phyloP scores from a whole-genome alignment of 2,888 invertebrate genomes.

The Zonitis immaculata region DNA sequence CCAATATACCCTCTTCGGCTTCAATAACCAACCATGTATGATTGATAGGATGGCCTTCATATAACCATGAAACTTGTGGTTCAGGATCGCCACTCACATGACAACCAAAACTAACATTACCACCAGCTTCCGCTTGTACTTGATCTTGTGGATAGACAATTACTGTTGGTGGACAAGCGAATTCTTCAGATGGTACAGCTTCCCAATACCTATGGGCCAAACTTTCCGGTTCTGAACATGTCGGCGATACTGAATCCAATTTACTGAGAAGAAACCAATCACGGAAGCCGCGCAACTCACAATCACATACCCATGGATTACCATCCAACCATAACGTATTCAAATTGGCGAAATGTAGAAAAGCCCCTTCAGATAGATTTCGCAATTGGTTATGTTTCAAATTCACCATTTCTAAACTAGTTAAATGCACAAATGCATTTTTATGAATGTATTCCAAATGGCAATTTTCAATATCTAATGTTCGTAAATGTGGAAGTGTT shows the following conservation, averaged over 20 bases:
- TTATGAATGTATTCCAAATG: slow-evolving; percentile 69
- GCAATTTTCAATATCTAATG: slow-evolving; percentile 76
- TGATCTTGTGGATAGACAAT: slow-evolving; percentile 34
- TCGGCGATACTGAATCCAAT: slow-evolving; percentile 64
- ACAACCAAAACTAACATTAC: slow-evolving; percentile 77
- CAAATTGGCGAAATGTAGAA: slow-evolving; percentile 68
- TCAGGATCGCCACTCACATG: slow-evolving; percentile 78
- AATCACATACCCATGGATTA: slow-evolving; percentile 90
- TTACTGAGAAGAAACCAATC: slow-evolving; percentile 79
- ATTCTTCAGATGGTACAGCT: slow-evolving; percentile 66
- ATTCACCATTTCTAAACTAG: slow-evolving; percentile 69
- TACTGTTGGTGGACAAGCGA: slow-evolving; percentile 78
- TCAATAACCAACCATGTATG: slow-evolving; percentile 50
- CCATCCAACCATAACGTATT: slow-evolving; percentile 77
- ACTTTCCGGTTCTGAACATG: slow-evolving; percentile 67
- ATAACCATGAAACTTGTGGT: slow-evolving; percentile 77
- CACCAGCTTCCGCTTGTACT: slow-evolving; percentile 72
- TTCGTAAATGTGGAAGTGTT: slow-evolving; percentile 71
- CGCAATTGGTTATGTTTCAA: slow-evolving; percentile 76
- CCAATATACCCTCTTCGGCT: slow-evolving; percentile 48
- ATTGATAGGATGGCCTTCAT: slow-evolving; percentile 66
- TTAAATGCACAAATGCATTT: slow-evolving; percentile 71
- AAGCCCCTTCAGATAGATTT: slow-evolving; percentile 61
- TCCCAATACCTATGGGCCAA: slow-evolving; percentile 73
- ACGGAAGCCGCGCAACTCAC: slow-evolving; percentile 75